Conservation (phyloP, 2,888 invertebrate species). For the Glyphotaelius pellucidus region DNA sequence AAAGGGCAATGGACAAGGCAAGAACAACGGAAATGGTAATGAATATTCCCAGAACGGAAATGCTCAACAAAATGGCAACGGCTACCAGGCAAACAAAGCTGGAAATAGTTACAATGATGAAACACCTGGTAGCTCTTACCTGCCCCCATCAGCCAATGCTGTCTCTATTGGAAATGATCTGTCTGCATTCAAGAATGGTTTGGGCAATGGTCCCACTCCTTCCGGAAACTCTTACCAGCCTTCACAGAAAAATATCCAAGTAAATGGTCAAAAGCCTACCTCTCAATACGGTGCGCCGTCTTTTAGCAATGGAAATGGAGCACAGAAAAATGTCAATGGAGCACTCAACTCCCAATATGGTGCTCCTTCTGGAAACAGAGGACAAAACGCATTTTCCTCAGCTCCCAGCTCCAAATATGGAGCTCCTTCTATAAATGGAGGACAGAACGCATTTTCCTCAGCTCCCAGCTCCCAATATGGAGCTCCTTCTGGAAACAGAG, state of each 20-base stretch:
- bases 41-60: conserved; percentile 66
- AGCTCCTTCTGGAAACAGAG: conserved; percentile 43
- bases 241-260: conserved; percentile 28
- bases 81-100: conserved; percentile 44
- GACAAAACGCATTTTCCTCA: conserved; percentile 24
- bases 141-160: conserved; percentile 42
- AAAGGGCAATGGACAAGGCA: conserved; percentile 69
- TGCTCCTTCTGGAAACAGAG: conserved; percentile 45
- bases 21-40: conserved; percentile 71
- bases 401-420: conserved; percentile 58
- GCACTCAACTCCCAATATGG: conserved; percentile 56
- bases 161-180: conserved; percentile 60
- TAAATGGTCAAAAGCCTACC: conserved; percentile 45
- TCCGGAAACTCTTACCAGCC: conserved; percentile 48
- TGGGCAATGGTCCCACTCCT: conserved; percentile 44
- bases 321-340: conserved; percentile 18
- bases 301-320: neutral
- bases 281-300: conserved; percentile 54
- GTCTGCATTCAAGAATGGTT: conserved; percentile 53
- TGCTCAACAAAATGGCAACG: conserved; percentile 27
- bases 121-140: conserved; percentile 31
- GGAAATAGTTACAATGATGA: conserved; percentile 36
- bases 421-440: conserved; percentile 31
- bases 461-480: conserved; percentile 58
- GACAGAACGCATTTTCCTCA: conserved; percentile 34